These are phyloP conservation scores for Eleginops maclovinus DNA, from an alignment of 2,113 vertebrate species.

Conservation along the genomic window DNA sequence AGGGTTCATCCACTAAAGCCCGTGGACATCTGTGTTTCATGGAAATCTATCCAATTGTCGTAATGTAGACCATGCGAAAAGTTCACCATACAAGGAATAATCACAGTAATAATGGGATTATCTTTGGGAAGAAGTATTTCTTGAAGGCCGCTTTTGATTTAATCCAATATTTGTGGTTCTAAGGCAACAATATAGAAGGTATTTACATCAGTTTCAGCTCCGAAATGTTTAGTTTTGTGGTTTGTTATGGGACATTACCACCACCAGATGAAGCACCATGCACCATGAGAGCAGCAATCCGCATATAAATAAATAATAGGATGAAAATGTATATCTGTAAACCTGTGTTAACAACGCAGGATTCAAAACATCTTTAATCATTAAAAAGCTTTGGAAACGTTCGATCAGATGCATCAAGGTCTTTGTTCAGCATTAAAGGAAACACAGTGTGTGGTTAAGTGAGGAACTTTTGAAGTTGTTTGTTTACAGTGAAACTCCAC, in stretches of 20 bases:
- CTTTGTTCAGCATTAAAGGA: not conserved
- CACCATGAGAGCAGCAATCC: not conserved
- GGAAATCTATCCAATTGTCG: not conserved
- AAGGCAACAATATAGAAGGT: too few species aligned
- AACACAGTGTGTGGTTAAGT: not conserved
- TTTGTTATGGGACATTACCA: not conserved
- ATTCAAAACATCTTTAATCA: not conserved
- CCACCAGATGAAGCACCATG: too few species aligned
- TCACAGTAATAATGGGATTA: not conserved
- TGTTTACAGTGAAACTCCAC: conserved; percentile 9
- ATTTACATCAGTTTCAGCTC: too few species aligned
- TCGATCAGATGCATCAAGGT: not conserved
- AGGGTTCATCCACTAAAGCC: not conserved
- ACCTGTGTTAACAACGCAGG: not conserved
- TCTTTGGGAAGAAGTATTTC: not conserved
- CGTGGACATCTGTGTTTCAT: not conserved
- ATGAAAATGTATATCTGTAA: not conserved
- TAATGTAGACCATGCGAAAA: not conserved
- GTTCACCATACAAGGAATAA: not conserved
- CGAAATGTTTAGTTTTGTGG: too few species aligned
- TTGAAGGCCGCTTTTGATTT: not conserved
- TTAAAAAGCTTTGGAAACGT: not conserved
- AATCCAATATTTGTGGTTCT: too few species aligned
- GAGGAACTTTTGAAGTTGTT: conserved; percentile 6
- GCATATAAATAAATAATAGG: not conserved